Evolutionary conservation across 2,113 vertebrate species (phyloP).

Genomic region (Bolborhynchus lineola): DNA sequence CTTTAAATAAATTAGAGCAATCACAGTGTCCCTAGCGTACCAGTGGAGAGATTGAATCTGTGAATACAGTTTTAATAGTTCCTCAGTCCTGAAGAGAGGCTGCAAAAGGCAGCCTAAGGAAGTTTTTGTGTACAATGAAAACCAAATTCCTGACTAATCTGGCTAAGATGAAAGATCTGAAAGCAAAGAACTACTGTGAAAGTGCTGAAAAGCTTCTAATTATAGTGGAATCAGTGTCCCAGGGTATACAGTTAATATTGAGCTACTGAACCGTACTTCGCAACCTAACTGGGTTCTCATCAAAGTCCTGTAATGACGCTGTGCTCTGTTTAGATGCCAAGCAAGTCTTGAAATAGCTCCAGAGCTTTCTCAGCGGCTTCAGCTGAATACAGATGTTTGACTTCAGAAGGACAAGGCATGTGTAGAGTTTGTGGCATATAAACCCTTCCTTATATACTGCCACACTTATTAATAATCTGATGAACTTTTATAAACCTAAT

Average conservation of each 20-base stretch:
- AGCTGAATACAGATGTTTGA: not conserved
- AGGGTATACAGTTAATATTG: not conserved
- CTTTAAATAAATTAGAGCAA: slow-evolving; percentile 41
- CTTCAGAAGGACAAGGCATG: not conserved
- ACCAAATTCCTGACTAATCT: not conserved
- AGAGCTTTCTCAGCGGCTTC: slow-evolving; percentile 15
- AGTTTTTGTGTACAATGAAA: not conserved
- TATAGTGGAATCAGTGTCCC: not conserved
- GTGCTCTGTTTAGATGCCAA: slow-evolving; percentile 5
- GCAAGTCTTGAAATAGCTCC: slow-evolving; percentile 1
- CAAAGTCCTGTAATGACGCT: not conserved
- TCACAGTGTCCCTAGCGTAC: not conserved
- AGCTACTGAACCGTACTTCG: not conserved
- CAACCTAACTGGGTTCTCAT: not conserved
- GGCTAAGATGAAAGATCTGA: not conserved
- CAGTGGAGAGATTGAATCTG: not conserved
- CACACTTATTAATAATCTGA: not conserved
- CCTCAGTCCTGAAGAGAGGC: not conserved
- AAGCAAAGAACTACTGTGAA: not conserved
- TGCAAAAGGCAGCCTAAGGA: not conserved
- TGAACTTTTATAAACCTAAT: not conserved
- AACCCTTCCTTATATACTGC: not conserved
- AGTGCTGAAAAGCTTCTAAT: not conserved
- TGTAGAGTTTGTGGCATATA: not conserved
- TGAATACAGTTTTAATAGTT: not conserved